Evolutionary conservation across 2,888 invertebrate genomes (phyloP).

Genomic region (Yponomeuta plumbellus): DNA sequence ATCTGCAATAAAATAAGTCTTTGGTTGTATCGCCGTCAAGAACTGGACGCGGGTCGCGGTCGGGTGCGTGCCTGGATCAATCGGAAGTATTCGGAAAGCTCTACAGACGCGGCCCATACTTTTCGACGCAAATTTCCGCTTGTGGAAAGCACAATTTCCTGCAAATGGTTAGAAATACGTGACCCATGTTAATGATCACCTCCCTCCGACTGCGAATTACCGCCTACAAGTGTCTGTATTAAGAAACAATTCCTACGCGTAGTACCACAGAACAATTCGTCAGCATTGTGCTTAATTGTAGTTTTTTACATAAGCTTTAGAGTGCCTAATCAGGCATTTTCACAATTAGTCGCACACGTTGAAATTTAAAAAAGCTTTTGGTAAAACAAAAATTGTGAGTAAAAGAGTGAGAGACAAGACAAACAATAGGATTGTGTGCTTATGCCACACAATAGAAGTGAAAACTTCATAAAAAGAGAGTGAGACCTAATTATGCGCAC

Average conservation of each 20-base stretch:
- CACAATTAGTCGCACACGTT: no score
- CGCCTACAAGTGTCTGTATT: constrained; percentile 1
- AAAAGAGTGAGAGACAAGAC: no score
- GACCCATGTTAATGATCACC: constrained; percentile 23
- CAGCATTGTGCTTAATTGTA: not conserved
- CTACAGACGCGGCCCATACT: constrained; percentile 10
- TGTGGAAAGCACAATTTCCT: constrained; percentile 40
- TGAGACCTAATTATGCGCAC: no score
- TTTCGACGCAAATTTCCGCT: constrained; percentile 23
- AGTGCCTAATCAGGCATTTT: no score
- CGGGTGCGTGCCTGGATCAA: constrained; percentile 6
- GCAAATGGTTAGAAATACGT: constrained; percentile 32
- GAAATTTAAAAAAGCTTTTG: no score
- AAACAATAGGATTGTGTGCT: no score
- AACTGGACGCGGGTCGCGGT: not conserved
- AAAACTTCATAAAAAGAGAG: no score
- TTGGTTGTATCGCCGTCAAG: no score
- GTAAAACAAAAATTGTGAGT: no score
- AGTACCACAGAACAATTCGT: not conserved
- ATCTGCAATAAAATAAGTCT: no score
- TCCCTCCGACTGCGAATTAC: not conserved
- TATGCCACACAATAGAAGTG: no score
- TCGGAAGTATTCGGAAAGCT: constrained; percentile 12
- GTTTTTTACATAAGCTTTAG: no score
- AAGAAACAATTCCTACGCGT: not conserved